phyloP scores from a whole-genome alignment of 2,888 invertebrate species.

The Chironomus tentans region DNA sequence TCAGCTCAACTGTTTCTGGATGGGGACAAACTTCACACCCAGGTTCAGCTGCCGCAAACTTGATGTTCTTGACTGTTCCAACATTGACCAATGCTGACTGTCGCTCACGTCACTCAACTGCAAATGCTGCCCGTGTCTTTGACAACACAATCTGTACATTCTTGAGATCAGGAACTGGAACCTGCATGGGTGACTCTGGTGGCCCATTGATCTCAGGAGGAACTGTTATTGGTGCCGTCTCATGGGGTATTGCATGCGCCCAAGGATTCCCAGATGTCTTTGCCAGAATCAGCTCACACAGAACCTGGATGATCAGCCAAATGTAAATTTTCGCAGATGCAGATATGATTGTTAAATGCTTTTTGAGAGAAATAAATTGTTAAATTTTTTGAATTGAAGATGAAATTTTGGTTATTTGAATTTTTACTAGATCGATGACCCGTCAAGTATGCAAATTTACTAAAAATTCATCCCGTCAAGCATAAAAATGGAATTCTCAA shows the following conservation, averaged over 20 bases:
- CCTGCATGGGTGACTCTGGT: conserved; percentile 30
- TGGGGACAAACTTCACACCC: conserved; percentile 28
- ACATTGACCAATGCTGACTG: conserved; percentile 28
- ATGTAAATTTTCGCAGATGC: neutral
- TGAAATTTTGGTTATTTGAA: too few relatives aligned
- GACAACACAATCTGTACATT: conserved; percentile 28
- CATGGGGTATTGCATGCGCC: conserved; percentile 34
- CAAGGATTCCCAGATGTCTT: conserved; percentile 33
- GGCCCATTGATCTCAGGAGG: conserved; percentile 30
- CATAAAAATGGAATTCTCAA: too few relatives aligned
- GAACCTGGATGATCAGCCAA: neutral
- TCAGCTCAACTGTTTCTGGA: conserved; percentile 9
- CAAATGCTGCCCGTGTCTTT: conserved; percentile 22
- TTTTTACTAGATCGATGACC: too few relatives aligned
- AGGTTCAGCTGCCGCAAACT: conserved; percentile 21
- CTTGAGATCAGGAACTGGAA: conserved; percentile 25
- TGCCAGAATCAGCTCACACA: conserved; percentile 29
- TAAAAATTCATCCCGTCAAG: too few relatives aligned
- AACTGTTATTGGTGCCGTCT: conserved; percentile 33
- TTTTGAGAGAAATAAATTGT: too few relatives aligned
- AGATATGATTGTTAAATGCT: too few relatives aligned
- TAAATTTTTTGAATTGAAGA: too few relatives aligned
- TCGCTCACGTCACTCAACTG: conserved; percentile 5
- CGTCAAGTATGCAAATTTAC: too few relatives aligned
- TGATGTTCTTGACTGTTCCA: conserved; percentile 10